Conservation (phyloP, 2,797 vertebrate genomes). For the Centropyge bicolor region DNA sequence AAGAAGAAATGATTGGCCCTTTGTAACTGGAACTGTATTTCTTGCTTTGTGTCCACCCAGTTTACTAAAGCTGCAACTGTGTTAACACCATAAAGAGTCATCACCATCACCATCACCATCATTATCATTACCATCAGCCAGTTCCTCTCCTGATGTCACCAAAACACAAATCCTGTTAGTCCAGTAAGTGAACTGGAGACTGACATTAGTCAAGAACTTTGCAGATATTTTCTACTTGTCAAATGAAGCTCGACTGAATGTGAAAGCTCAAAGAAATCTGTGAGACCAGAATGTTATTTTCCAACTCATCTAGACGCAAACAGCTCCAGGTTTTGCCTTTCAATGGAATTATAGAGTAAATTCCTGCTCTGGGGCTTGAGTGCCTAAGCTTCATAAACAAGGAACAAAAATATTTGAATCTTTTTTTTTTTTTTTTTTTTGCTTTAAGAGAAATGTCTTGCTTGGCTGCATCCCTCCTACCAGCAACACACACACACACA, state of each 20-base stretch:
- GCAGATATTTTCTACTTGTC: constrained; percentile 11
- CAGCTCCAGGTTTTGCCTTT: constrained; percentile 35
- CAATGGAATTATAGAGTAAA: constrained; percentile 27
- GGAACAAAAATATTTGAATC: constrained; percentile 19
- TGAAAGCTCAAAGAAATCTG: constrained; percentile 22
- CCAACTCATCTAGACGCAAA: constrained; percentile 25
- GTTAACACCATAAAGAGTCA: neutral
- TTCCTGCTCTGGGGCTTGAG: constrained; percentile 14
- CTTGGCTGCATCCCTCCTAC: constrained; percentile 38
- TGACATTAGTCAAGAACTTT: constrained; percentile 20
- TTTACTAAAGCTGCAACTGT: neutral
- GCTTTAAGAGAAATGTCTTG: constrained; percentile 30
- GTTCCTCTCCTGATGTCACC: constrained; percentile 15
- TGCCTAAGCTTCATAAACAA: constrained; percentile 23
- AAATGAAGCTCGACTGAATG: constrained; percentile 28
- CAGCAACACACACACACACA: constrained; percentile 4
- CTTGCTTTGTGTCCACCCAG: neutral
- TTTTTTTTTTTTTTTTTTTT: constrained; percentile 17
- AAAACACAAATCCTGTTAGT: constrained; percentile 18
- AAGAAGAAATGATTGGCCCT: neutral
- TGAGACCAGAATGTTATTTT: constrained; percentile 14
- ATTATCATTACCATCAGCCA: constrained; percentile 16
- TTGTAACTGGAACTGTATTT: neutral
- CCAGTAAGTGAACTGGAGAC: constrained; percentile 26
- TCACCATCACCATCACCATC: constrained; percentile 10